Percentiles rank a stretch among this genome's conserved stretches.
phyloP scores from a whole-genome alignment of 2,888 invertebrate species.

The Epiblema foenella region DNA sequence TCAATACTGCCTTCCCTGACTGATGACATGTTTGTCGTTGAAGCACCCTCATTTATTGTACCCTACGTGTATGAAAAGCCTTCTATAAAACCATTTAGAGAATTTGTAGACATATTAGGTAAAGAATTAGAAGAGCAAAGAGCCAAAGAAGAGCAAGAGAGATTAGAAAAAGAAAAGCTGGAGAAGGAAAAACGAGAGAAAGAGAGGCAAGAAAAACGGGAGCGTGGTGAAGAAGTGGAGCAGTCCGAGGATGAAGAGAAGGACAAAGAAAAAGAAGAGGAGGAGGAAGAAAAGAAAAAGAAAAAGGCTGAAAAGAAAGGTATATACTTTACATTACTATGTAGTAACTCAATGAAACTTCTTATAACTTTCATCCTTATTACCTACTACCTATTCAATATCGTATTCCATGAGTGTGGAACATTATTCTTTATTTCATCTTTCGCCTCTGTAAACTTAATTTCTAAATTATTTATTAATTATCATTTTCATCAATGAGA shows the following conservation, averaged over 20 bases:
- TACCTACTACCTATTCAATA: no score
- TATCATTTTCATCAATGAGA: no score
- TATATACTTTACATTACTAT: conserved; percentile 9
- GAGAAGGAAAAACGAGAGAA: conserved; percentile 66
- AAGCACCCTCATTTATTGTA: conserved; percentile 96
- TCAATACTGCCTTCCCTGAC: conserved; percentile 92
- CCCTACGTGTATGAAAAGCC: conserved; percentile 97
- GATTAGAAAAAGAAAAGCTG: conserved; percentile 62
- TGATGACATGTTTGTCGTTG: conserved; percentile 96
- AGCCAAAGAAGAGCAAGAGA: conserved; percentile 81
- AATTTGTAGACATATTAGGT: conserved; percentile 87
- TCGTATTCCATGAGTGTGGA: no score
- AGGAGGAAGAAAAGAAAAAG: conserved; percentile 55
- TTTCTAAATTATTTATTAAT: no score
- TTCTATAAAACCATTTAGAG: conserved; percentile 90
- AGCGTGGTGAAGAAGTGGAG: conserved; percentile 62
- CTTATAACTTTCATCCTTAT: no score
- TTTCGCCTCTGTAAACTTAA: no score
- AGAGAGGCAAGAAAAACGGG: conserved; percentile 59
- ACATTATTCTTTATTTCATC: no score
- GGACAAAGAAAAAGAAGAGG: conserved; percentile 22
- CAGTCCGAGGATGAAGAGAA: conserved; percentile 54
- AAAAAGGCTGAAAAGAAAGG: conserved; percentile 55
- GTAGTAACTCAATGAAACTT: background rate
- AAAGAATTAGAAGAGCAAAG: conserved; percentile 86